Evolutionary conservation across 2,888 invertebrate species (phyloP).

Genomic region (Lordiphosa fenestrarum): DNA sequence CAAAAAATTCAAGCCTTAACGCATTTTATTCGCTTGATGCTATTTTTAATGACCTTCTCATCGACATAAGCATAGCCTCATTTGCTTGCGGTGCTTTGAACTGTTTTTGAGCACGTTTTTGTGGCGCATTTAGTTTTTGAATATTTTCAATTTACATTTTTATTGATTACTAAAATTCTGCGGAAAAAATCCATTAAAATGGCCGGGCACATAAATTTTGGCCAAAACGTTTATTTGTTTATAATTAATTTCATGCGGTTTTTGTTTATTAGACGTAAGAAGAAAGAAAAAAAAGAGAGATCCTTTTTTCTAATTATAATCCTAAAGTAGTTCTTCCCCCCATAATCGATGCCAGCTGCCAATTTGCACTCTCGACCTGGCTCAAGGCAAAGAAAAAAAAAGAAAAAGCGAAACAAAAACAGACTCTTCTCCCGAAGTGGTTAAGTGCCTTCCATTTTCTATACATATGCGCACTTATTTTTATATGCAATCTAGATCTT

Average conservation of each 20-base stretch:
- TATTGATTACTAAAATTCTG: conserved; percentile 29
- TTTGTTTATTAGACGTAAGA: conserved; percentile 42
- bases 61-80: conserved; percentile 16
- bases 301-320: conserved; percentile 8
- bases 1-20: conserved; percentile 13
- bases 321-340: neutral
- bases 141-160: conserved; percentile 9
- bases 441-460: conserved; percentile 10
- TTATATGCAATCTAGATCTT: conserved; percentile 22
- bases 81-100: conserved; percentile 4
- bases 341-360: conserved; percentile 42
- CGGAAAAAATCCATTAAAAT: conserved; percentile 41
- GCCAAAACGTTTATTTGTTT: conserved; percentile 54
- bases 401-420: neutral
- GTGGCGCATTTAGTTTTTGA: neutral
- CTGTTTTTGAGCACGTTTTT: conserved; percentile 15
- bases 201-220: conserved; percentile 48
- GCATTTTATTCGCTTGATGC: conserved; percentile 11
- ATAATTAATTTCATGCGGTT: conserved; percentile 56
- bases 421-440: conserved; percentile 4
- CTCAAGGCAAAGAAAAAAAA: conserved; percentile 25
- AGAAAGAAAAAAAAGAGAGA: conserved; percentile 22
- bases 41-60: conserved; percentile 14
- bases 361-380: conserved; percentile 65
- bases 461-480: conserved; percentile 8